These are phyloP conservation scores for Carcharodon carcharias DNA, from an alignment of 2,797 vertebrate species.

Conservation along the genomic window DNA sequence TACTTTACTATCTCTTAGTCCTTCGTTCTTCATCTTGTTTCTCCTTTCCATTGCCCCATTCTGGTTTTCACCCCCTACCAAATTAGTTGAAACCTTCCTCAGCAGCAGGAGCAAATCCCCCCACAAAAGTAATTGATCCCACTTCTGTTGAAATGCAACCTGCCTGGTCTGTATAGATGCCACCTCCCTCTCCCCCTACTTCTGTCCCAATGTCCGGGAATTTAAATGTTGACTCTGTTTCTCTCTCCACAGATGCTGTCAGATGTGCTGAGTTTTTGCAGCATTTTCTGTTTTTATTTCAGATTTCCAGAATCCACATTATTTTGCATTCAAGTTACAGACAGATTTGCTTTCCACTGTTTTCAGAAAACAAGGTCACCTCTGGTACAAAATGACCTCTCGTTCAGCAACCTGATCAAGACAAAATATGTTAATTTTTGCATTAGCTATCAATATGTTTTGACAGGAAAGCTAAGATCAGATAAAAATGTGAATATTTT, in stretches of 20 bases:
- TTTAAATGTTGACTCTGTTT: not conserved
- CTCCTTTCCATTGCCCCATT: not conserved
- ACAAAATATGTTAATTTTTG: not conserved
- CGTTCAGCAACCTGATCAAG: not conserved
- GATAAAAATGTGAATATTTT: not conserved
- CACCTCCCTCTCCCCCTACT: no score
- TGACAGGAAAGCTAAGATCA: not conserved
- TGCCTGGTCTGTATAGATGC: not conserved
- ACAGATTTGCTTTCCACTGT: not conserved
- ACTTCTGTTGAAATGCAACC: not conserved
- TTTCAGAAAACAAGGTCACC: not conserved
- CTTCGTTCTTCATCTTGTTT: not conserved
- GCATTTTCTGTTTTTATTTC: no score
- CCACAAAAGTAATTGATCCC: not conserved
- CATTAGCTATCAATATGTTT: not conserved
- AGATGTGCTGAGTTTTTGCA: no score
- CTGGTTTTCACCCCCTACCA: not conserved
- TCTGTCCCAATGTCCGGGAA: not conserved
- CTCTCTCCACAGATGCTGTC: no score
- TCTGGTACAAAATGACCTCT: not conserved
- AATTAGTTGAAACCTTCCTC: not conserved
- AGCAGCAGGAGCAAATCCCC: not conserved
- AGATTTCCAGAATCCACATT: no score
- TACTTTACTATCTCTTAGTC: not conserved
- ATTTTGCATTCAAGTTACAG: not conserved